Conservation (phyloP, 2,113 vertebrate genomes). For the Pygoscelis adeliae region DNA sequence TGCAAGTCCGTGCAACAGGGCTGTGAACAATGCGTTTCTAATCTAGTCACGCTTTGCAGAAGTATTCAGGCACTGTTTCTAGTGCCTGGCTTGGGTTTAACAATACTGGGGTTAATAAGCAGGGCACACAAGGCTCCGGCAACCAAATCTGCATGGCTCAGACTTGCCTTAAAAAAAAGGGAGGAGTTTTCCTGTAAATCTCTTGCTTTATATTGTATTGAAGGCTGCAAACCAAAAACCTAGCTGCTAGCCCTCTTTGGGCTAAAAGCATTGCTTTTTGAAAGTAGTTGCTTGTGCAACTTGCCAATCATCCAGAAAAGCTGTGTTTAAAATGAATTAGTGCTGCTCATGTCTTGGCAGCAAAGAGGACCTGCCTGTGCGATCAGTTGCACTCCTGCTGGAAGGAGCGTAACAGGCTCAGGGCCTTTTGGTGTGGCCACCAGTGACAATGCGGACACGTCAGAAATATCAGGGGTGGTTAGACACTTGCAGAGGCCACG, state of each 20-base stretch:
- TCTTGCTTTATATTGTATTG: not conserved
- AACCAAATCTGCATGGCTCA: not conserved
- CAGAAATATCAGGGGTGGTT: not conserved
- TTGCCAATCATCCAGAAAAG: not conserved
- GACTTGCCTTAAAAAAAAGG: not conserved
- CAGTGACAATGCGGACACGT: not conserved
- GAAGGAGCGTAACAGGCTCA: not conserved
- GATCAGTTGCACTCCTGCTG: not conserved
- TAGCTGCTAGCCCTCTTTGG: not conserved
- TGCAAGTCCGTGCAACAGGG: not conserved
- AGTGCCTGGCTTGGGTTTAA: not conserved
- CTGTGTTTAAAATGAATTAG: not conserved
- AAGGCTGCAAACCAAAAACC: not conserved
- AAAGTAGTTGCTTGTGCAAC: not conserved
- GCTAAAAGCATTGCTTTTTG: not conserved
- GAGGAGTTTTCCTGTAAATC: not conserved
- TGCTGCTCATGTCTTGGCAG: not conserved
- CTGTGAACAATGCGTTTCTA: fast-evolving
- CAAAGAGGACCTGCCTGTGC: not conserved
- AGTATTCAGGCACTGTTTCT: not conserved
- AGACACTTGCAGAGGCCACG: not conserved
- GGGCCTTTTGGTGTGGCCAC: not conserved
- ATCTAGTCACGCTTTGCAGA: not conserved
- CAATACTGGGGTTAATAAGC: not conserved
- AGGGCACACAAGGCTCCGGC: not conserved